phyloP scores from a whole-genome alignment of 2,797 vertebrate species.

The Anas capensis region DNA sequence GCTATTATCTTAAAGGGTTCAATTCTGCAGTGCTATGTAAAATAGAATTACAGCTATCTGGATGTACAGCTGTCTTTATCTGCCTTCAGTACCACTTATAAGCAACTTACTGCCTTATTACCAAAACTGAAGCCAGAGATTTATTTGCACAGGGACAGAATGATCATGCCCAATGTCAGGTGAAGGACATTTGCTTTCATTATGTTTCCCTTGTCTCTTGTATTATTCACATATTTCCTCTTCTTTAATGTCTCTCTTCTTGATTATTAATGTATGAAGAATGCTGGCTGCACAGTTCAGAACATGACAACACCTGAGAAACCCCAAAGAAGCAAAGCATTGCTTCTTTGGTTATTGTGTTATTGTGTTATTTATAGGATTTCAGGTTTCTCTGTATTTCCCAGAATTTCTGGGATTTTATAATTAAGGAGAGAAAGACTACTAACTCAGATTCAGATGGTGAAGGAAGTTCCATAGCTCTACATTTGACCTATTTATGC shows the following conservation, averaged over 20 bases:
- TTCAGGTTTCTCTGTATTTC: constrained; percentile 24
- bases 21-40: neutral
- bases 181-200: constrained; percentile 57
- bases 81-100: neutral
- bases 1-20: neutral
- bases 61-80: constrained; percentile 9
- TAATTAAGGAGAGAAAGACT: constrained; percentile 48
- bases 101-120: constrained; percentile 30
- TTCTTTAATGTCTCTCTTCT: constrained; percentile 63
- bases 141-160: constrained; percentile 43
- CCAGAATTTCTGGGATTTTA: constrained; percentile 28
- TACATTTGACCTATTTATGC: constrained; percentile 63
- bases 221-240: constrained; percentile 73
- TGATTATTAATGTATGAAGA: constrained; percentile 72
- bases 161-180: constrained; percentile 51
- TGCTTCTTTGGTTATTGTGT: too few species aligned
- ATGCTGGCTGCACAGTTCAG: constrained; percentile 68
- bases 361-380: constrained; percentile 64
- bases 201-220: constrained; percentile 62
- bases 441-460: neutral
- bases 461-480: constrained; percentile 38
- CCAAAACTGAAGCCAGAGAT: constrained; percentile 24
- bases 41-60: neutral
- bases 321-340: constrained; percentile 50
- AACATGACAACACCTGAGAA: constrained; percentile 68